Evolutionary conservation across 2,113 vertebrate species (phyloP), one percentile per base, ranked within the genome.

Genomic region (Anoplopoma fimbria): DNA sequence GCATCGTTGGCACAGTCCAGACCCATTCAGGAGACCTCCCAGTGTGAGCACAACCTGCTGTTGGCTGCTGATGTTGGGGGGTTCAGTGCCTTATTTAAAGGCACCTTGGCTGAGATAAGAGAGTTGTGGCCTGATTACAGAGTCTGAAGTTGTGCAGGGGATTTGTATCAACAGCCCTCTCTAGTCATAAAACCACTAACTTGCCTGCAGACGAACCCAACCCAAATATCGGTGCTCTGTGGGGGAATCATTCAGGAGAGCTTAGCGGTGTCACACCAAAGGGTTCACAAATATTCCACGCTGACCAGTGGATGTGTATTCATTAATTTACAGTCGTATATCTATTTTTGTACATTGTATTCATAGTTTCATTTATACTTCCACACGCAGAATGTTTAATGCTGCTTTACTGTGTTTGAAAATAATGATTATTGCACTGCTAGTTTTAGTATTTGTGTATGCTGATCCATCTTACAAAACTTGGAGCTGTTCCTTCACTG

Each of bases 361-460:
- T 75, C 77, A 63, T 69, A 63, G 38, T 64, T 68, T 58, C 93
- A 94, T 94, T 95, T 94, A 95, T 91, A 91, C 91, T 93, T 95
- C 91, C 91, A 95, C 83, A 88, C 92, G 92, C 91, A 92, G 92
- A 81, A 85, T 92, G 90, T 87, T 87, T 87, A 93, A 95, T 94
- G 94, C 94, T 96, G 94, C 95, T 96, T 94, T 73, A 81, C 77
- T 93, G 86, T 92, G 92, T 68, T 42, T 55, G 53, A 29, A 75
- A 85, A 74, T 78, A 64, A 79, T 75, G n/a, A 67, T 42, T 67
- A 89, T 94, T 96, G 95, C 95, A 96, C 95, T 95, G 95, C 93
- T 96, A 93, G 25, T 94, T 87, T 76, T 86, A 91, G 77, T 93
- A 91, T 49, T 21, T 57, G 53, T 51, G 34, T 94, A 89, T 93